phyloP scores from a whole-genome alignment of 2,797 vertebrate species.

The Vipera ursinii region DNA sequence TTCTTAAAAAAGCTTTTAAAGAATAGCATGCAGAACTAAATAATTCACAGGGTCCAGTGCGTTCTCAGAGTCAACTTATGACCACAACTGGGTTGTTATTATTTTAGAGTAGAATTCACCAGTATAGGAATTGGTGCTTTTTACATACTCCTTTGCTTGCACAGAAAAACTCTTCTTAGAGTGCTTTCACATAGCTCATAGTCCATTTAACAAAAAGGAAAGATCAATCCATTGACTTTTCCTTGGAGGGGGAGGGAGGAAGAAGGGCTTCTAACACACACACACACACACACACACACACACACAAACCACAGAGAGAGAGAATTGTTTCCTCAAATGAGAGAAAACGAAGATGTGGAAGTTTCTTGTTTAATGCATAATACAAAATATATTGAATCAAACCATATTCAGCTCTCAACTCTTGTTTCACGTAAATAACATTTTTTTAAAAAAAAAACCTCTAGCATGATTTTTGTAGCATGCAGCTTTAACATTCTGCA shows the following conservation, averaged over 20 bases:
- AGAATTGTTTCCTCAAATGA: background rate
- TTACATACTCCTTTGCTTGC: constrained; percentile 21
- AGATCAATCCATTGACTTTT: background rate
- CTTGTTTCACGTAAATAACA: background rate
- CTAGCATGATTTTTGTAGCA: background rate
- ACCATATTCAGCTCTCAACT: background rate
- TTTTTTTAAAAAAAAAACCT: background rate
- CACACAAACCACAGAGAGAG: too few species aligned
- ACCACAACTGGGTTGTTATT: background rate
- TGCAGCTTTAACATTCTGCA: background rate
- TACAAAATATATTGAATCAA: background rate
- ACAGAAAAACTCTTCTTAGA: constrained; percentile 19
- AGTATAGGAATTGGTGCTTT: constrained; percentile 35
- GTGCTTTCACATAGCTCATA: constrained; percentile 36
- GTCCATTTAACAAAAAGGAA: constrained; percentile 1
- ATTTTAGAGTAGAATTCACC: constrained; percentile 50
- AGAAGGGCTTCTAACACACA: background rate
- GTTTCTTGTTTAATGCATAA: background rate
- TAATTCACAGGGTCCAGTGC: constrained; percentile 59
- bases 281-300: too few species aligned
- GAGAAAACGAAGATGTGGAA: background rate
- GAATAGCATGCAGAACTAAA: constrained; percentile 60
- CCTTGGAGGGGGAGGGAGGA: constrained; percentile 4
- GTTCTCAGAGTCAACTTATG: constrained; percentile 46
- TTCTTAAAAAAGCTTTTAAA: constrained; percentile 57